Conservation (phyloP, 2,797 vertebrate genomes). For the Pampus argenteus region DNA sequence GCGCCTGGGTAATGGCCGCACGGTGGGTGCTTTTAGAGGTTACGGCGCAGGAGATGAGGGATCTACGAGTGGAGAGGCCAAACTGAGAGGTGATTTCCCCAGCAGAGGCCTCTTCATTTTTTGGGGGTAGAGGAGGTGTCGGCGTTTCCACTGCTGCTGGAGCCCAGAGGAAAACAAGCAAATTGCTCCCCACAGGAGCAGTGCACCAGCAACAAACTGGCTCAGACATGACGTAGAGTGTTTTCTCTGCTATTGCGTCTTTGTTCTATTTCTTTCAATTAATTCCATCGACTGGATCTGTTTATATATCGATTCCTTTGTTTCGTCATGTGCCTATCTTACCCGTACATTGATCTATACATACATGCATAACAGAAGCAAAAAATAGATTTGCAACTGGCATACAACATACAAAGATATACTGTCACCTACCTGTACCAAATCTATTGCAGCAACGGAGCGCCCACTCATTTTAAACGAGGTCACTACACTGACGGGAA, state of each 20-base stretch:
- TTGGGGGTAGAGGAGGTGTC: conserved; percentile 54
- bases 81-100: conserved; percentile 81
- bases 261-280: conserved; percentile 27
- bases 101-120: conserved; percentile 80
- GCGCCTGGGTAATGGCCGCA: conserved; percentile 78
- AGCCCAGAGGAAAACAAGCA: conserved; percentile 72
- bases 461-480: conserved; percentile 55
- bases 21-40: conserved; percentile 80
- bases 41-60: conserved; percentile 79
- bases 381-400: conserved; percentile 20
- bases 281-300: conserved; percentile 38
- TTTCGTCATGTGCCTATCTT: not conserved
- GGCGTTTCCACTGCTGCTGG: conserved; percentile 41
- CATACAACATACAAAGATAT: conserved; percentile 18
- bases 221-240: conserved; percentile 48
- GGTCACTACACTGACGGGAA: conserved; percentile 52
- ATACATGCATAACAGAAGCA: not conserved
- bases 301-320: conserved; percentile 13
- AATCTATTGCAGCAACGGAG: conserved; percentile 42
- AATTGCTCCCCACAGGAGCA: conserved; percentile 76
- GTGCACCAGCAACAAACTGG: conserved; percentile 55
- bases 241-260: conserved; percentile 26
- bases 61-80: conserved; percentile 78
- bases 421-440: conserved; percentile 23
- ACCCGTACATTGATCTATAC: conserved; percentile 10